Conservation (phyloP, 2,113 vertebrate genomes). For the Zosterops hypoxanthus region DNA sequence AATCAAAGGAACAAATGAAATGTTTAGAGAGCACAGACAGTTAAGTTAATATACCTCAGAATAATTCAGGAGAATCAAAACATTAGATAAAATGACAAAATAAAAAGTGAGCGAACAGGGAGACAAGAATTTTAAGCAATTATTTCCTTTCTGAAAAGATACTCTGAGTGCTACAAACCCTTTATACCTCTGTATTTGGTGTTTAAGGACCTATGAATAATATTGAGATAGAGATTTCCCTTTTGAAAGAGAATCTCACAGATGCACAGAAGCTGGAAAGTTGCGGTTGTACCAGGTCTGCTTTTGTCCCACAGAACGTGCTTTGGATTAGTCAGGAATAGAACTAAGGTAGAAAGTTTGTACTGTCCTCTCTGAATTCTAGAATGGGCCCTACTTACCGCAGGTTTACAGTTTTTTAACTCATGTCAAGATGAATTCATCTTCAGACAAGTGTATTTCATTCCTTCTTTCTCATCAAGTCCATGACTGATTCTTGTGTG, state of each 20-base stretch:
- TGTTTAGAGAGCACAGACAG: neutral
- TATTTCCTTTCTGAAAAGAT: neutral
- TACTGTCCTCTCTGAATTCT: neutral
- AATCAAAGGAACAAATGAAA: neutral
- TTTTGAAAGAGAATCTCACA: neutral
- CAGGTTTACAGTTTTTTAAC: neutral
- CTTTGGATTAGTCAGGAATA: neutral
- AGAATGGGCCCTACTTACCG: rapidly evolving
- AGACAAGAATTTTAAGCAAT: neutral
- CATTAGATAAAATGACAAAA: neutral
- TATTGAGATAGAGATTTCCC: neutral
- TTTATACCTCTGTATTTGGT: neutral
- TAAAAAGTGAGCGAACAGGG: neutral
- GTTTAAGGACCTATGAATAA: neutral
- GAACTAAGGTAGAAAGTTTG: neutral
- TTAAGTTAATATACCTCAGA: neutral
- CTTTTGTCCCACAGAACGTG: neutral
- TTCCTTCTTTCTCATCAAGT: neutral
- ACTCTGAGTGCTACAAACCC: neutral
- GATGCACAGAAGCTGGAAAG: neutral
- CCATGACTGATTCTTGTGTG: neutral
- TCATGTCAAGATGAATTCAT: neutral
- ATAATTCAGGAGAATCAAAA: neutral
- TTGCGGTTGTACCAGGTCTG: neutral
- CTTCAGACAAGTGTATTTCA: neutral